Evolutionary conservation across 2,797 vertebrate genomes (phyloP).

Genomic region (Prionace glauca): DNA sequence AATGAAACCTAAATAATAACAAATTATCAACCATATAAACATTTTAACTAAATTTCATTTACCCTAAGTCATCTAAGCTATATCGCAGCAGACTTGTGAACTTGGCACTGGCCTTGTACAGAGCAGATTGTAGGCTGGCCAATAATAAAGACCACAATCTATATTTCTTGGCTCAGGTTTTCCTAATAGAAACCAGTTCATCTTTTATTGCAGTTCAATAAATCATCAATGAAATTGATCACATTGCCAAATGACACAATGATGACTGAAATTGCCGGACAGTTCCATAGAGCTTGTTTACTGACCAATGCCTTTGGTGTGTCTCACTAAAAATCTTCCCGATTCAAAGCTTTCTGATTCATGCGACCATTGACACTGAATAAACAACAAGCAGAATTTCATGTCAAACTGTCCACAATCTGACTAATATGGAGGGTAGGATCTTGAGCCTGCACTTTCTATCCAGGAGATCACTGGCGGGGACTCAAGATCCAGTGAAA

Average conservation of each 20-base stretch:
- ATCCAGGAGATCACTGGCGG: too few relatives aligned
- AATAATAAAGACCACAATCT: neutral
- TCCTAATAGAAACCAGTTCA: neutral
- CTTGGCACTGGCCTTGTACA: neutral
- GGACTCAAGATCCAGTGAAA: too few relatives aligned
- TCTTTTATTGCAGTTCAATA: neutral
- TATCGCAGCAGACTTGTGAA: neutral
- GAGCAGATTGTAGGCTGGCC: neutral
- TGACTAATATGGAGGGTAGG: too few relatives aligned
- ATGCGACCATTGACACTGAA: neutral
- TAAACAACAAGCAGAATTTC: neutral
- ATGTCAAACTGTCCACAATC: neutral
- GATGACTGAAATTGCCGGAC: too few relatives aligned
- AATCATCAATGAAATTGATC: neutral
- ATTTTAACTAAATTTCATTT: neutral
- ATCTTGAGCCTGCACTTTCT: too few relatives aligned
- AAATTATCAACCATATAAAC: neutral
- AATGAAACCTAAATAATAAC: neutral
- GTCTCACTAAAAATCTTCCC: neutral
- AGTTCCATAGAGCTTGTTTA: neutral
- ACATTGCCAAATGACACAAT: neutral
- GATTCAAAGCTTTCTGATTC: neutral
- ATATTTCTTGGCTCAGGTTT: neutral
- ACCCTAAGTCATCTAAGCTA: neutral
- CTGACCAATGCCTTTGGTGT: neutral